Conservation (phyloP, 2,888 invertebrate genomes). For the Philereme vetulata region DNA sequence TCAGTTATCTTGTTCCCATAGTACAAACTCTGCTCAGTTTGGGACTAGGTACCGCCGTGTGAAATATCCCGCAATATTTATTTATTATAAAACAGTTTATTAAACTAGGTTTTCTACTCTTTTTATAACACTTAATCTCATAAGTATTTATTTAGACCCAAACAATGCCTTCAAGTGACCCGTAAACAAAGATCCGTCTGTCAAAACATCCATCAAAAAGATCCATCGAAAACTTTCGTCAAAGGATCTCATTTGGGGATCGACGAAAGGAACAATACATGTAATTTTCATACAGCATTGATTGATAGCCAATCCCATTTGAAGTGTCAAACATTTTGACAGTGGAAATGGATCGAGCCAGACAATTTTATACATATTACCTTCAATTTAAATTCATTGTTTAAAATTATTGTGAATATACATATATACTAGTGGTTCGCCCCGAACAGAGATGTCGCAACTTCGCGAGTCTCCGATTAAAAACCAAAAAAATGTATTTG, state of each 20-base stretch:
- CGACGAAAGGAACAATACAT: conserved; percentile 71
- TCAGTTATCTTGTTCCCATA: no score
- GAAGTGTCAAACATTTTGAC: conserved; percentile 67
- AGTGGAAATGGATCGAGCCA: conserved; percentile 38
- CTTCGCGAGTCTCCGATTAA: no score
- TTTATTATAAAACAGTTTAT: no score
- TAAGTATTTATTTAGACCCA: conserved; percentile 23
- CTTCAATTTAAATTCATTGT: no score
- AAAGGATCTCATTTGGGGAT: conserved; percentile 64
- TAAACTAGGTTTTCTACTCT: no score
- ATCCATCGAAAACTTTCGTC: conserved; percentile 38
- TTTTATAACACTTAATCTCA: background rate
- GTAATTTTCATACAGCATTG: conserved; percentile 73
- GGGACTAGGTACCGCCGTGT: no score
- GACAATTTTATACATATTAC: background rate
- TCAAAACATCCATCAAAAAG: conserved; percentile 53
- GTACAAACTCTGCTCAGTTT: no score
- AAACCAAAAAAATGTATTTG: no score
- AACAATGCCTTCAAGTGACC: conserved; percentile 46
- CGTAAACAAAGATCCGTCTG: conserved; percentile 55
- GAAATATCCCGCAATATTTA: no score
- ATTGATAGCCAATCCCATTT: conserved; percentile 73
- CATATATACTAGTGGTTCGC: no score
- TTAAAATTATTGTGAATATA: no score
- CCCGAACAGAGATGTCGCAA: no score